Conservation (phyloP, 2,888 invertebrate species). For the Cheilosia vulpina region DNA sequence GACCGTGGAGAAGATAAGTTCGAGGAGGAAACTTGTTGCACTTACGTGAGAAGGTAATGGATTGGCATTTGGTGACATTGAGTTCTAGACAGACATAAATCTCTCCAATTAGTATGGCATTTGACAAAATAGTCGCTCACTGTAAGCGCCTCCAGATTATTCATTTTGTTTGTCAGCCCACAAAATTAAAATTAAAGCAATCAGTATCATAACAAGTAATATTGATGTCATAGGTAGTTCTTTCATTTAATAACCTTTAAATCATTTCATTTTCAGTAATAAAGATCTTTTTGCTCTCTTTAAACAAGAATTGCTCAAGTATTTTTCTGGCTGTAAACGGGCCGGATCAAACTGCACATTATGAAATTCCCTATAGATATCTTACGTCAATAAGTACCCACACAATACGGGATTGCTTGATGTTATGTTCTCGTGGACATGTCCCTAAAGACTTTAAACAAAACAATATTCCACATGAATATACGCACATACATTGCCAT, state of each 20-base stretch:
- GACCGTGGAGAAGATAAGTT: too few relatives aligned
- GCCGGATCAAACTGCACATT: constrained; percentile 13
- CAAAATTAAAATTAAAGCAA: too few relatives aligned
- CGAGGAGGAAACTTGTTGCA: too few relatives aligned
- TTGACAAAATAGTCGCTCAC: too few relatives aligned
- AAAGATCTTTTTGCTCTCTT: constrained; percentile 3
- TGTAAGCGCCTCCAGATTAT: too few relatives aligned
- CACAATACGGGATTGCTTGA: constrained; percentile 24
- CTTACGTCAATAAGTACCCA: constrained; percentile 33
- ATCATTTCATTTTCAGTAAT: background rate
- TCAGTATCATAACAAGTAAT: too few relatives aligned
- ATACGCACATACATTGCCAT: background rate
- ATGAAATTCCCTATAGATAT: constrained; percentile 48
- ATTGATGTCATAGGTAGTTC: too few relatives aligned
- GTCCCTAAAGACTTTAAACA: constrained; percentile 41
- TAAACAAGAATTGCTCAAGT: constrained; percentile 2
- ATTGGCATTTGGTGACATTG: too few relatives aligned
- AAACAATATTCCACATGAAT: constrained; percentile 52
- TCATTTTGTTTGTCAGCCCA: too few relatives aligned
- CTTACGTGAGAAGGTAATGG: too few relatives aligned
- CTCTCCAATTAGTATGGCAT: too few relatives aligned
- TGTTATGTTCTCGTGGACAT: constrained; percentile 29
- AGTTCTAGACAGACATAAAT: too few relatives aligned
- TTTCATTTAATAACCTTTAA: background rate
- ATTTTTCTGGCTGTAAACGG: constrained; percentile 2